Base-by-base conservation (phyloP, 2,797 vertebrate species). In the Diceros bicornis region DNA sequence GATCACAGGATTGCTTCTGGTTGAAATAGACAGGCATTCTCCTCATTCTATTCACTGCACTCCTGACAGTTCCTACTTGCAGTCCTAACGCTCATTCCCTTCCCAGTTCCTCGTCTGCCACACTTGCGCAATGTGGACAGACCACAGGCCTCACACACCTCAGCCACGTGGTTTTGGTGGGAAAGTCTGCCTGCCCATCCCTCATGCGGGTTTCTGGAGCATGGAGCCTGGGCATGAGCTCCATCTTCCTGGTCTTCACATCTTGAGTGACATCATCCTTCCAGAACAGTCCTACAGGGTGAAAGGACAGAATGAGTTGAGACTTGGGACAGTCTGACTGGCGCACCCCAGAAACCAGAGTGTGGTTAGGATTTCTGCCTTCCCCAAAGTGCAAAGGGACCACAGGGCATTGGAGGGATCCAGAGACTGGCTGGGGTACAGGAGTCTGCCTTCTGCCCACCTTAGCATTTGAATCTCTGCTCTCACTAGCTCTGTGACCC, bases 231-330 rank as follows among this genome's bases (percentile, higher is more conserved):
- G 0, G 96, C 62, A 99, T 99, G 86, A 98, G 98, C 85, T 99
- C 99, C 98, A 99, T 99, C 98, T 99, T 99, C 98, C 99, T 99
- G 3, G 99, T 99, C 98, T 99, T 99, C 97, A 99, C 99, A 85
- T 99, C 99, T 95, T 99, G 99, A 18, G 99, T 99, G 97, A 99
- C 98, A 96, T 99, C 99, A 75, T 99, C 99, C 98, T 99, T 99
- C 99, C 99, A 99, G 0, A 99, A 99, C 83, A 99, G 98, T 97
- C 99, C 99, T 99, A 97, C 34, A 88, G 64, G 4, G 37, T 11
- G 50, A 47, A 75, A 92, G 62, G 57, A 44, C 59, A 11, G 12
- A 23, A 52, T 32, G 44, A 59, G 55, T 2, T 71, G 27, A 69
- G 23, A 50, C 47, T 59, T 61, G 44, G 25, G 37, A 57, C 17